A percentile compares a stretch with the other conserved stretches of the same genome.
Conservation (phyloP, 2,888 invertebrate species). For the Cylindroiulus punctatus region DNA sequence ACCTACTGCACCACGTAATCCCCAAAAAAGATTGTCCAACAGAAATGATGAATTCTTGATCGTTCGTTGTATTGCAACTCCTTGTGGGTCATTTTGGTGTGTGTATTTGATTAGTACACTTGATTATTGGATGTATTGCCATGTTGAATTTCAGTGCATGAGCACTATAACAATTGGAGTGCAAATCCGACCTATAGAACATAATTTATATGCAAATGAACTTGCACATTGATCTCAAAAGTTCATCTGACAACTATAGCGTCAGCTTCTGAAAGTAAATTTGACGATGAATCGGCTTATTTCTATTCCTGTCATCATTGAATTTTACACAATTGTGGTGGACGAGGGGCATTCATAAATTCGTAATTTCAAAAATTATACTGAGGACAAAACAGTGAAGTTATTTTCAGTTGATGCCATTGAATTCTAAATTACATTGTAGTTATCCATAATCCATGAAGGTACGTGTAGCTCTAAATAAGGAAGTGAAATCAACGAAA, state of each 20-base stretch:
- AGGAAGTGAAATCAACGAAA: neutral
- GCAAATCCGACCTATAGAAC: neutral
- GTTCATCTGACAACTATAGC: neutral
- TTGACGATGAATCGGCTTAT: neutral
- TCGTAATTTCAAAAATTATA: neutral
- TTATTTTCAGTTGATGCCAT: neutral
- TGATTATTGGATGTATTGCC: no score
- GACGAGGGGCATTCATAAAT: neutral
- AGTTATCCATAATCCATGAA: neutral
- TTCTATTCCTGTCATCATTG: no score
- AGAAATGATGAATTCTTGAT: no score
- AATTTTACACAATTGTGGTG: neutral
- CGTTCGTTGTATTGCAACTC: no score
- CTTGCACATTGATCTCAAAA: neutral
- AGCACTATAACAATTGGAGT: no score
- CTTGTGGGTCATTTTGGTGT: no score
- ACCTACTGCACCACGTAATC: no score
- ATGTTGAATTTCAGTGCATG: no score
- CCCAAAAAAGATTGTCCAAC: no score
- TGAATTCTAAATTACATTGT: neutral
- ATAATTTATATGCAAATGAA: neutral
- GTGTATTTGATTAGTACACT: no score
- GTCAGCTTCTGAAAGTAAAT: neutral
- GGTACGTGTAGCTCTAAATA: neutral
- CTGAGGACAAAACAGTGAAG: no score